phyloP scores from a whole-genome alignment of 2,888 invertebrate genomes.

The Calliphora vomitoria region DNA sequence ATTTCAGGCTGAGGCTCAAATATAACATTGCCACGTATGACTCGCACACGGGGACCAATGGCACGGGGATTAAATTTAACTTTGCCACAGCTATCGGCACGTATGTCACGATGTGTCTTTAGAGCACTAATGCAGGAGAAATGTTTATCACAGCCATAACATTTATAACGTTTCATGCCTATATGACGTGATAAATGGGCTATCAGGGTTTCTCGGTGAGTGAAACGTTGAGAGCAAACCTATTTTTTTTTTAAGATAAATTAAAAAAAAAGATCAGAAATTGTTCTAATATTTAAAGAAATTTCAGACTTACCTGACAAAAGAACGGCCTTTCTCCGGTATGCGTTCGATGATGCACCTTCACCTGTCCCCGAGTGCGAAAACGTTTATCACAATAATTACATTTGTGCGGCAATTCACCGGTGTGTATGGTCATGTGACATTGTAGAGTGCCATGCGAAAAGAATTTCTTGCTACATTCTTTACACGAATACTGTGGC shows the following conservation, averaged over 20 bases:
- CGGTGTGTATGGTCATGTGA: conserved; percentile 82
- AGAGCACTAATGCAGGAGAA: conserved; percentile 83
- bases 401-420: conserved; percentile 81
- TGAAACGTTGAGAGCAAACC: conserved; percentile 81
- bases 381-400: conserved; percentile 82
- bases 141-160: conserved; percentile 81
- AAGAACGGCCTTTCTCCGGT: conserved; percentile 83
- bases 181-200: conserved; percentile 83
- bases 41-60: conserved; percentile 82
- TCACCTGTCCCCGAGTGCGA: conserved; percentile 82
- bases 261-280: neutral
- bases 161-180: conserved; percentile 83
- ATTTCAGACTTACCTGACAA: conserved; percentile 79
- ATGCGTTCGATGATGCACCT: conserved; percentile 82
- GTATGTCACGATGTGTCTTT: conserved; percentile 81
- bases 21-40: conserved; percentile 81
- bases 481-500: conserved; percentile 76
- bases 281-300: neutral
- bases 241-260: conserved; percentile 54
- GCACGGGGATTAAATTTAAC: conserved; percentile 82
- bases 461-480: conserved; percentile 80
- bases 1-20: conserved; percentile 82
- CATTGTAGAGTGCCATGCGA: conserved; percentile 80
- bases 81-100: conserved; percentile 81
- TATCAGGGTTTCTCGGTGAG: conserved; percentile 83